These are phyloP conservation scores for Mus musculus DNA, from an alignment of 2,113 vertebrate species.

Conservation along the genomic window GRCm39 chr3:151195001-151195500, in stretches of 20 bases:
- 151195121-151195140: background rate
- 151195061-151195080: background rate
- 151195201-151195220: background rate
- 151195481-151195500: background rate
- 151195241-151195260: background rate
- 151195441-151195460: background rate
- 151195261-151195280: background rate
- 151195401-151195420: background rate
- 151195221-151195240: background rate
- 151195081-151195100: background rate
- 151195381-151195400: background rate
- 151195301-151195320: background rate
- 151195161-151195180: background rate
- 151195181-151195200: background rate
- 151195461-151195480: background rate
- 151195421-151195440: background rate
- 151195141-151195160: conserved; percentile 25
- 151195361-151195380: background rate
- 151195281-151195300: background rate
- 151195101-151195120: background rate
- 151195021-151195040: background rate
- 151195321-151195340: background rate
- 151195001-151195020: background rate
- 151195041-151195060: conserved; percentile 40
- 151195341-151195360: background rate